Percentiles rank a stretch among this genome's conserved stretches.
Conservation (phyloP, 2,888 invertebrate species). For the Mellilla xanthometata region DNA sequence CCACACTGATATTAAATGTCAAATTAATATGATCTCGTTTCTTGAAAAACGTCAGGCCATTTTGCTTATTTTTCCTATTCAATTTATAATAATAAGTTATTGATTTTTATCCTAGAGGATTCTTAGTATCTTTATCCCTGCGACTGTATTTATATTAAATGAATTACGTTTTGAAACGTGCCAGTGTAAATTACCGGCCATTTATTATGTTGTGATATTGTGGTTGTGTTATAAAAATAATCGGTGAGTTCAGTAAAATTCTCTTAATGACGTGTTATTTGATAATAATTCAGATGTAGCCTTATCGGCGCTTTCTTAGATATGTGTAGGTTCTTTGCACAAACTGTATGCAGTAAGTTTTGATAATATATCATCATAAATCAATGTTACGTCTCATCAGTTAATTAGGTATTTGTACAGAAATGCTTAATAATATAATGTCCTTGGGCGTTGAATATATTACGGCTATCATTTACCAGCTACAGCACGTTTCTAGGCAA, state of each 20-base stretch:
- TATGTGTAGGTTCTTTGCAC: not conserved
- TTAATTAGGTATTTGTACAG: too few relatives aligned
- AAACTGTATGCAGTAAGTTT: too few relatives aligned
- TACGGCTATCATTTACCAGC: constrained; percentile 4
- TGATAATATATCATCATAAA: too few relatives aligned
- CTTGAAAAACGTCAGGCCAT: constrained; percentile 47
- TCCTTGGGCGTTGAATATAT: too few relatives aligned
- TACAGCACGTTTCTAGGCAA: constrained; percentile 17
- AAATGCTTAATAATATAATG: too few relatives aligned
- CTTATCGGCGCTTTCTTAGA: constrained; percentile 4
- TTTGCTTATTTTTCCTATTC: constrained; percentile 54
- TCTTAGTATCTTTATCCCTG: constrained; percentile 32
- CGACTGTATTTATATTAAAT: constrained; percentile 23
- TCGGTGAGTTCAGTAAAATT: constrained; percentile 55
- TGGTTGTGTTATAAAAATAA: constrained; percentile 35
- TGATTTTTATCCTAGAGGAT: constrained; percentile 57
- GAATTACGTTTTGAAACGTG: not conserved
- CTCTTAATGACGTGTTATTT: constrained; percentile 62
- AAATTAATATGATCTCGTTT: constrained; percentile 7
- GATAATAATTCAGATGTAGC: constrained; percentile 8
- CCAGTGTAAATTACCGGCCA: constrained; percentile 13
- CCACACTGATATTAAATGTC: constrained; percentile 2
- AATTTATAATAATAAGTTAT: constrained; percentile 49
- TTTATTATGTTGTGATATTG: constrained; percentile 10
- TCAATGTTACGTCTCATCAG: too few relatives aligned